Evolutionary conservation across 2,113 vertebrate species (phyloP).

Genomic region (Cisticola juncidis): DNA sequence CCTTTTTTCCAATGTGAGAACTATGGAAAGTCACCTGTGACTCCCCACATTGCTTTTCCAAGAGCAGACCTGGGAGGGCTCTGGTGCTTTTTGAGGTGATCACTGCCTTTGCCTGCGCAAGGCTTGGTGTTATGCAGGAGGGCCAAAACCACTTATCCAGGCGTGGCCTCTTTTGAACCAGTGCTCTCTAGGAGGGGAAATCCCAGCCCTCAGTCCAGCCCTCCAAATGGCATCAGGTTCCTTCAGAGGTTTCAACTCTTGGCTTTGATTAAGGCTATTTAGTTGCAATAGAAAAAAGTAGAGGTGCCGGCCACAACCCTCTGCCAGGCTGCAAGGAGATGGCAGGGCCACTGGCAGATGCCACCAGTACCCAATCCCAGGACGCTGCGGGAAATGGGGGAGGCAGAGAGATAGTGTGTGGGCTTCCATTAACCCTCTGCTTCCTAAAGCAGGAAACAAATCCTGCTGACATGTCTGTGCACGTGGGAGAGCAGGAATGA

Average conservation of each 20-base stretch:
- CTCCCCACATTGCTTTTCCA: neutral
- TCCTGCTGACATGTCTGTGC: neutral
- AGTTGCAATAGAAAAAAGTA: slow-evolving; percentile 59
- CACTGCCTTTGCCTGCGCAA: neutral
- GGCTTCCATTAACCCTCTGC: neutral
- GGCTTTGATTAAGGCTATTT: slow-evolving; percentile 69
- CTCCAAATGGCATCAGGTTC: slow-evolving; percentile 18
- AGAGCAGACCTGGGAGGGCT: neutral
- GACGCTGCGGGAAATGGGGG: neutral
- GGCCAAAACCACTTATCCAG: neutral
- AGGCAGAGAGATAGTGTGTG: neutral
- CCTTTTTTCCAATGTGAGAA: neutral
- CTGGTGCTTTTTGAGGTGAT: slow-evolving; percentile 23
- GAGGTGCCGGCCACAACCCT: neutral
- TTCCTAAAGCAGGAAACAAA: neutral
- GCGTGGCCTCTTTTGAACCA: neutral
- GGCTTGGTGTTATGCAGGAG: neutral
- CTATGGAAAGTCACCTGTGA: neutral
- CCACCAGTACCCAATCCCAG: neutral
- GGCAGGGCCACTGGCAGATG: slow-evolving; percentile 18
- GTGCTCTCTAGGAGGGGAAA: neutral
- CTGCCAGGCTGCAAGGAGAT: neutral
- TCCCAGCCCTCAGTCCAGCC: neutral
- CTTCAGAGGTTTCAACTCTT: slow-evolving; percentile 15
- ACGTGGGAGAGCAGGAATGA: neutral